Evolutionary conservation across 2,888 invertebrate genomes (phyloP).

Genomic region (Carcina quercana): DNA sequence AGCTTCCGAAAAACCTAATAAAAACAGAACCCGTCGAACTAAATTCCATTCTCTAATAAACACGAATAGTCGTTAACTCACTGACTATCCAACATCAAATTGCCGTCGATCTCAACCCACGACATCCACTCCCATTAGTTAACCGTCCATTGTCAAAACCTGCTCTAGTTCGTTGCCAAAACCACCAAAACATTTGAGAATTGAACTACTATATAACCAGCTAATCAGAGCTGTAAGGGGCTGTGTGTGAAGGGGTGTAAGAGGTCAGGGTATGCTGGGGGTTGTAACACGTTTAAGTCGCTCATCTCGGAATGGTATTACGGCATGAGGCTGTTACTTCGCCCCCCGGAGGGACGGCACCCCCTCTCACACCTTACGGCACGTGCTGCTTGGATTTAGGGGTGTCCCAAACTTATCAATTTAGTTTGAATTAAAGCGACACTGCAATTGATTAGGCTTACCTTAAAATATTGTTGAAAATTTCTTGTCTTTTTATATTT

Average conservation of each 20-base stretch:
- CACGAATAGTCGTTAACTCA: conserved; percentile 32
- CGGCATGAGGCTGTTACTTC: conserved; percentile 45
- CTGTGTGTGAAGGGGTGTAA: conserved; percentile 16
- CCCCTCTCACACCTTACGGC: conserved; percentile 37
- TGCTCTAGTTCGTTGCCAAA: conserved; percentile 49
- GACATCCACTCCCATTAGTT: conserved; percentile 57
- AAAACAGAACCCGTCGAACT: no score
- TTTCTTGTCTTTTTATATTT: no score
- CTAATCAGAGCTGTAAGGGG: conserved; percentile 2
- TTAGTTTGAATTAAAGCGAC: no score
- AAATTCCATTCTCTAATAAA: conserved; percentile 26
- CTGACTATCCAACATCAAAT: conserved; percentile 44
- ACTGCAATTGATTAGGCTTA: no score
- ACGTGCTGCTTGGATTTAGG: conserved; percentile 50
- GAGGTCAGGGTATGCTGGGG: conserved; percentile 38
- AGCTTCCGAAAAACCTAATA: no score
- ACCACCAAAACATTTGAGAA: conserved; percentile 61
- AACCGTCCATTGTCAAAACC: conserved; percentile 62
- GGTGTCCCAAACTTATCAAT: no score
- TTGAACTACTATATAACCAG: conserved; percentile 44
- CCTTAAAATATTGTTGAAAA: no score
- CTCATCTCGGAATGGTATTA: conserved; percentile 72
- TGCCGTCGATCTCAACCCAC: conserved; percentile 35
- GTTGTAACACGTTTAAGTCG: conserved; percentile 66
- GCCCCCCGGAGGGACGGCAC: conserved; percentile 23